Conservation (phyloP, 1,140 invertebrate genomes). For the Archivesica marissinica region DNA sequence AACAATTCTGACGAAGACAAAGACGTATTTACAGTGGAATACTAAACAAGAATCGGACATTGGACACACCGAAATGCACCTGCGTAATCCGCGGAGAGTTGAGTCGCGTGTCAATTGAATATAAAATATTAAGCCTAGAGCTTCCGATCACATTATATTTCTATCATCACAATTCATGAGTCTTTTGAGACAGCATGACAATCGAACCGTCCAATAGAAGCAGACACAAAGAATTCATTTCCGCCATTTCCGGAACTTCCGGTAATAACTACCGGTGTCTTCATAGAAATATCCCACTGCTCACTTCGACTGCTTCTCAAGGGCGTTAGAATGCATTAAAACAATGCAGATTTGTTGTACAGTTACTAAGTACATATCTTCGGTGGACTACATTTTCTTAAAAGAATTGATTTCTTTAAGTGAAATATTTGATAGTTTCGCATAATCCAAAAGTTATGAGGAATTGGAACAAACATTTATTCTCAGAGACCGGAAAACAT, state of each 20-base stretch:
- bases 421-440: constrained; percentile 1
- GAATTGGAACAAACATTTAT: neutral
- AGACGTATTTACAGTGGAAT: neutral
- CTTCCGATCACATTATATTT: constrained; percentile 36
- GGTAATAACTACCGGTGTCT: constrained; percentile 30
- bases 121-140: constrained; percentile 50
- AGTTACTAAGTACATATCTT: neutral
- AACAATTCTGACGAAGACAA: too few relatives aligned
- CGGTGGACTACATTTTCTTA: neutral
- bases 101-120: constrained; percentile 30
- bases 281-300: constrained; percentile 29
- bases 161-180: constrained; percentile 21
- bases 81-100: constrained; percentile 24
- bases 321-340: constrained; percentile 16
- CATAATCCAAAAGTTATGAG: neutral
- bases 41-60: constrained; percentile 4
- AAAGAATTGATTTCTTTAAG: constrained; percentile 5
- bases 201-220: constrained; percentile 34
- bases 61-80: neutral
- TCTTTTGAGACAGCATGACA: constrained; percentile 34
- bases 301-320: constrained; percentile 3
- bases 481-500: neutral
- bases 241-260: constrained; percentile 32
- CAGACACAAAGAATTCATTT: constrained; percentile 58
- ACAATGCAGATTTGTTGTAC: constrained; percentile 22